Percentiles rank a stretch among this genome's conserved stretches.
Evolutionary conservation across 1,140 invertebrate genomes (phyloP).

Genomic region (Drosophila miranda): DNA sequence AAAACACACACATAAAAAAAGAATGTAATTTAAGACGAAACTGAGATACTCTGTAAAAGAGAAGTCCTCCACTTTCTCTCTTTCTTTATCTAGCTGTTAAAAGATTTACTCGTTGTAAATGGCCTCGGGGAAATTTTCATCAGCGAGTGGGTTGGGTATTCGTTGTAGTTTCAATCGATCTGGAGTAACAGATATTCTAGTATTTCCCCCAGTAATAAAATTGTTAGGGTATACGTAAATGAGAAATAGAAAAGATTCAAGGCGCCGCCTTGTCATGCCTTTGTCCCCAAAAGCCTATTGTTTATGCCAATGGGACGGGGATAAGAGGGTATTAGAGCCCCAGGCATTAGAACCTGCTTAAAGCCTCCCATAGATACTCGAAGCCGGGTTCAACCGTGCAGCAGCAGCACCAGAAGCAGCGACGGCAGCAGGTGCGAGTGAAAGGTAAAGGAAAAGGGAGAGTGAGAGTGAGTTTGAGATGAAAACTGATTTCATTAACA

Average conservation of each 20-base stretch:
- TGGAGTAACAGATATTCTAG: neutral
- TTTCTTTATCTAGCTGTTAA: no score
- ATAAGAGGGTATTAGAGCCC: conserved; percentile 35
- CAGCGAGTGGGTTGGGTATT: no score
- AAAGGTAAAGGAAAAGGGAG: conserved; percentile 35
- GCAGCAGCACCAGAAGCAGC: conserved; percentile 10
- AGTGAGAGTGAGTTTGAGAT: conserved; percentile 14
- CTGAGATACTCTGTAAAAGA: conserved; percentile 5
- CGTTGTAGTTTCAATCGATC: no score
- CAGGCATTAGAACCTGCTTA: conserved; percentile 27
- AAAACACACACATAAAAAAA: conserved; percentile 1
- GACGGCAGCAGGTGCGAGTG: conserved; percentile 22
- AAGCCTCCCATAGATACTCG: conserved; percentile 19
- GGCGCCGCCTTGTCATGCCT: conserved; percentile 1
- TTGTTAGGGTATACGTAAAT: neutral
- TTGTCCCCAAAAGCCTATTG: conserved; percentile 10
- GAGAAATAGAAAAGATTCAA: neutral
- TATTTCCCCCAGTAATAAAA: no score
- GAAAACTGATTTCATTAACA: conserved; percentile 31
- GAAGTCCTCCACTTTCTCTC: no score
- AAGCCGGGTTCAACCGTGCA: conserved; percentile 32
- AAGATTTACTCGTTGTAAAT: no score
- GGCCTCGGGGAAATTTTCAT: no score
- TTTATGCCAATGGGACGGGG: conserved; percentile 1
- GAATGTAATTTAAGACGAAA: neutral